These are phyloP conservation scores for Nothobranchius furzeri DNA, from an alignment of 2,113 vertebrate species.

Conservation along the genomic window DNA sequence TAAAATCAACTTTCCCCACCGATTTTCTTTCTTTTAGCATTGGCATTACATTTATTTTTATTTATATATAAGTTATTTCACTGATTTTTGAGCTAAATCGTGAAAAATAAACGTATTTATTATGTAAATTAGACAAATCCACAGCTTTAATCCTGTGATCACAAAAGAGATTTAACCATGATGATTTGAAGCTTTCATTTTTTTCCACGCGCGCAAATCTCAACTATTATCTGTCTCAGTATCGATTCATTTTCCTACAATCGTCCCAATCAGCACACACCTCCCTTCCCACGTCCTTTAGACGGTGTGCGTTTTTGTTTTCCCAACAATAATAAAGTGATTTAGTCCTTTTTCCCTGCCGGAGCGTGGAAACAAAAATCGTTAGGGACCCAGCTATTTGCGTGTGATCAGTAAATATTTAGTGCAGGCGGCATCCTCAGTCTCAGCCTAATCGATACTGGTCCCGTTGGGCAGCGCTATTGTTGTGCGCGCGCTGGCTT, in stretches of 20 bases:
- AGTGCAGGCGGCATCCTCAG: slow-evolving; percentile 90
- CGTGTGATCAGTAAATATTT: slow-evolving; percentile 99
- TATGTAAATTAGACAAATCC: too few species aligned
- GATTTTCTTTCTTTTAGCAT: slow-evolving; percentile 61
- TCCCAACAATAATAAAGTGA: slow-evolving; percentile 95
- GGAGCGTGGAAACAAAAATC: slow-evolving; percentile 85
- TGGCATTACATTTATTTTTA: slow-evolving; percentile 36
- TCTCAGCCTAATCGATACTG: slow-evolving; percentile 89
- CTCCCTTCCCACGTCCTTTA: slow-evolving; percentile 83
- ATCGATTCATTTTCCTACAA: slow-evolving; percentile 93
- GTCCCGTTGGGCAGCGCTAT: slow-evolving; percentile 84
- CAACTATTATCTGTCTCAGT: slow-evolving; percentile 76
- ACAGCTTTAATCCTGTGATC: too few species aligned
- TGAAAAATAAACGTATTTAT: too few species aligned
- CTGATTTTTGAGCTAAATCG: too few species aligned
- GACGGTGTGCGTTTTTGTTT: slow-evolving; percentile 85
- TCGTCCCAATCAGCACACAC: slow-evolving; percentile 88
- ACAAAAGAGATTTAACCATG: neutral
- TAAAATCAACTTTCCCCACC: slow-evolving; percentile 67
- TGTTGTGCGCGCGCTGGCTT: slow-evolving; percentile 80
- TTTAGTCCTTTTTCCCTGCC: slow-evolving; percentile 85
- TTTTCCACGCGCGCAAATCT: slow-evolving; percentile 55
- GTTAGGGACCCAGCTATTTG: slow-evolving; percentile 90
- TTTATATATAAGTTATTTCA: neutral
- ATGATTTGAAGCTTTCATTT: slow-evolving; percentile 29